Evolutionary conservation across 2,113 vertebrate species (phyloP), one percentile per base, ranked within the genome.

Genomic region (Lophochroa leadbeateri): DNA sequence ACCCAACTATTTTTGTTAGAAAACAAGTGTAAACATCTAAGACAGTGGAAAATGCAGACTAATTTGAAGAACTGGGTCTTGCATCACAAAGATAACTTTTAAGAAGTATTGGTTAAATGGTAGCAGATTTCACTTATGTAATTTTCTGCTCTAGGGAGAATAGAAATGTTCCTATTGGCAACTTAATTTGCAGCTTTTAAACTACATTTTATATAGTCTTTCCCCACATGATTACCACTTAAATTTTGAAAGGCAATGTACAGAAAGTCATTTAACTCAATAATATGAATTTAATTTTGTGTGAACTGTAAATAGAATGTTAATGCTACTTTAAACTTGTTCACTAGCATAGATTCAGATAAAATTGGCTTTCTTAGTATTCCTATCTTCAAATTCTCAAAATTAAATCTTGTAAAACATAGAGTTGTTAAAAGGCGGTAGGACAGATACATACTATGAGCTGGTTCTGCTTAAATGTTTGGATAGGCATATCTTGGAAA

Each of bases 401-500:
- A 96, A 93, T 21, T 43, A 92, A 96, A 96, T 78, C 65, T 70
- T 93, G 85, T 90, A 93, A 97, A 95, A 90, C 78, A 87, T 29
- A 88, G 49, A 89, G 65, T 44, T 50, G 28, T 87, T 90, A 93
- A 96, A 96, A 97, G 84, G 44, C 63, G 92, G 80, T 86, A 88
- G 70, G 43, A 86, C 68, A 80, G 50, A 87, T 72, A 74, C 27
- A 84, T 71, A 81, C 72, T 74, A 67, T 86, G 63, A 94, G 47
- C 55, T 69, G 86, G 47, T 94, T 74, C 92, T 96, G 82, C 86
- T 97, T 79, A 94, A 97, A 86, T 96, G 89, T 95, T 97, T 97
- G 92, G 76, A 85, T 68, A 88, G 57, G 68, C 61, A 75, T 94
- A 7, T 92, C 78, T 79, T 88, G 92, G 80, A 96, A 94, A 97